Evolutionary conservation across 2,797 vertebrate genomes (phyloP).

Genomic region (Harpagifer antarcticus): DNA sequence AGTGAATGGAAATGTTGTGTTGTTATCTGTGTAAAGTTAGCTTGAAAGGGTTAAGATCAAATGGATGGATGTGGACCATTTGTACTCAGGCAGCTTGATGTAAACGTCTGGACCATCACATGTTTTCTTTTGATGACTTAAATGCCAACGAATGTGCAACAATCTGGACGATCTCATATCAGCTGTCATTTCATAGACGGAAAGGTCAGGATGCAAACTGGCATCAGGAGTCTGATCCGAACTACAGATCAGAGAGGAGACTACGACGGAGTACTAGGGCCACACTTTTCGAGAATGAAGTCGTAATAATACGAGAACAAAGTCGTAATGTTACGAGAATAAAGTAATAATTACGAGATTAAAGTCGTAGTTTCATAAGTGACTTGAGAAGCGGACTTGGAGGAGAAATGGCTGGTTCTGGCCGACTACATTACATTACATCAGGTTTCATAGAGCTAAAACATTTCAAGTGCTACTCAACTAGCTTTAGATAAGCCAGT

Average conservation of each 20-base stretch:
- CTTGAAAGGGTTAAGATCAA: not conserved
- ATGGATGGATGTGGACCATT: not conserved
- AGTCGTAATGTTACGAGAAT: too few relatives aligned
- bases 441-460: too few relatives aligned
- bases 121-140: conserved; percentile 29
- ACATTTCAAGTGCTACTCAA: too few relatives aligned
- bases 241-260: conserved; percentile 9
- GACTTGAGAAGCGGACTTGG: too few relatives aligned
- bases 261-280: too few relatives aligned
- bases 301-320: too few relatives aligned
- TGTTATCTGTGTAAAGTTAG: not conserved
- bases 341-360: too few relatives aligned
- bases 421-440: too few relatives aligned
- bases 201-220: conserved; percentile 56
- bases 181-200: conserved; percentile 40
- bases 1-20: not conserved
- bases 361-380: too few relatives aligned
- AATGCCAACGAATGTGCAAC: conserved; percentile 56
- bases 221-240: conserved; percentile 30
- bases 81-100: conserved; percentile 19
- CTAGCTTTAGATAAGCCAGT: too few relatives aligned
- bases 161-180: conserved; percentile 53
- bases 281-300: too few relatives aligned
- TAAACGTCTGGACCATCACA: not conserved
- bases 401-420: too few relatives aligned